A percentile compares a stretch with the other conserved stretches of the same genome.
Conservation (phyloP, 2,113 vertebrate species). For the Lethenteron reissneri region DNA sequence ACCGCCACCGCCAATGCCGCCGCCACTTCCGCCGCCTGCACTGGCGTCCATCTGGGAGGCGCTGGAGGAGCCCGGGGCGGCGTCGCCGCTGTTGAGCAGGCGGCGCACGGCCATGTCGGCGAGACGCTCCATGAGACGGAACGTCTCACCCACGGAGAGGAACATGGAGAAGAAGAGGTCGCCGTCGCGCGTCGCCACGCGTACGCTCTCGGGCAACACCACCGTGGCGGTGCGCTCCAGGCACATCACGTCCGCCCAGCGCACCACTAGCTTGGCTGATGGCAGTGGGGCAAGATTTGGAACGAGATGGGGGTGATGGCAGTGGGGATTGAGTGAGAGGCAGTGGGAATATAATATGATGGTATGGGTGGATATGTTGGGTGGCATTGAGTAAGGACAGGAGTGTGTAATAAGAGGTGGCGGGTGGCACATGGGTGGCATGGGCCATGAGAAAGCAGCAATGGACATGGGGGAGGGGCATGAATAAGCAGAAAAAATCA, state of each 20-base stretch:
- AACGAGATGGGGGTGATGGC: constrained; percentile 7
- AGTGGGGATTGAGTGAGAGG: background rate
- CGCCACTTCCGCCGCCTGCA: too few relatives aligned
- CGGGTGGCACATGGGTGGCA: too few relatives aligned
- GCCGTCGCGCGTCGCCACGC: constrained; percentile 52
- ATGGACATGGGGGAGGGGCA: too few relatives aligned
- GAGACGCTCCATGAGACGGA: constrained; percentile 89
- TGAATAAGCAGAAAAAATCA: too few relatives aligned
- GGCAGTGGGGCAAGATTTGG: constrained; percentile 10
- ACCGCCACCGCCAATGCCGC: too few relatives aligned
- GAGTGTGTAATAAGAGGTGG: too few relatives aligned
- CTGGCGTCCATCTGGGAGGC: too few relatives aligned
- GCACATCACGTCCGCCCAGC: constrained; percentile 75
- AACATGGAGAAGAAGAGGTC: constrained; percentile 96
- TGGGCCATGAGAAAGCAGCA: too few relatives aligned
- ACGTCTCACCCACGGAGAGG: constrained; percentile 75
- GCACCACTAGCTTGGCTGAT: constrained; percentile 65
- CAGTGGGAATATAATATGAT: background rate
- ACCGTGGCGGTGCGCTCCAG: constrained; percentile 78
- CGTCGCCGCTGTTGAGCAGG: constrained; percentile 60
- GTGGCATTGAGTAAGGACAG: too few relatives aligned
- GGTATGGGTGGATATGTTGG: too few relatives aligned
- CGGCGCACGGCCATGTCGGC: constrained; percentile 86
- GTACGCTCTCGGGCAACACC: constrained; percentile 73
- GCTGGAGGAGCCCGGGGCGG: constrained; percentile 38